Base-by-base conservation (phyloP, 2,888 invertebrate species). In the Ectemnius cavifrons region DNA sequence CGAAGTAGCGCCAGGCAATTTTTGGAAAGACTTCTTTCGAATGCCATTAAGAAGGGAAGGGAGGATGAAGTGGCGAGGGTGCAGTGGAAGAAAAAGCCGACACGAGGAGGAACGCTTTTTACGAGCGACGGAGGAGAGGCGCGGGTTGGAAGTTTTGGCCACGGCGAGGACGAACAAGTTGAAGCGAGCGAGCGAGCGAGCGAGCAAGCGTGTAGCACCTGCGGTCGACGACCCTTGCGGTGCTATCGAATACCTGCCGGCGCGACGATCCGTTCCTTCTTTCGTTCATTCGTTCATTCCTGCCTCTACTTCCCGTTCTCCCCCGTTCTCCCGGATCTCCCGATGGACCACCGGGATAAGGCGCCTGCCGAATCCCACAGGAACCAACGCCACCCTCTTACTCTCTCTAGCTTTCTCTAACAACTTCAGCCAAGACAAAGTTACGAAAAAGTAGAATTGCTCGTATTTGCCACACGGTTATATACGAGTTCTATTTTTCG, bases 161-260 rank as follows among this genome's bases (percentile, higher is more conserved):
- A 71, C 49, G 63, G 23, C 72, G 79, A 77, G 78, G 79, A 79
- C 77, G 77, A 75, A 63, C 66, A 71, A 75, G 70, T 66, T 58
- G 70, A 63, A 72, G 77, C 81, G 83, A 71, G 58, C 72, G 74
- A 75, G 67, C 73, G 70, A 59, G 47, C 73, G 77, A 79, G 61
- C 73, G 71, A 77, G 71, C 76, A 76, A 79, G 79, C 83, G 85
- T 79, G 85, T 86, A 87, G 86, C 89, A 90, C 89, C 90, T 89
- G 89, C 90, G 90, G 90, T 90, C 90, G 86, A 88, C 83, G 90
- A 90, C 88, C 89, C 86, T 88, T 82, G 83, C 83, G 84, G 84
- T 83, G 86, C 86, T 88, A 87, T 86, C 89, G 88, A 89, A 88
- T 88, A 86, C 87, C 86, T 87, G 83, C 83, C 80, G 20, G 20